phyloP scores from a whole-genome alignment of 2,113 vertebrate species.

The Oxygymnocypris stewartii region DNA sequence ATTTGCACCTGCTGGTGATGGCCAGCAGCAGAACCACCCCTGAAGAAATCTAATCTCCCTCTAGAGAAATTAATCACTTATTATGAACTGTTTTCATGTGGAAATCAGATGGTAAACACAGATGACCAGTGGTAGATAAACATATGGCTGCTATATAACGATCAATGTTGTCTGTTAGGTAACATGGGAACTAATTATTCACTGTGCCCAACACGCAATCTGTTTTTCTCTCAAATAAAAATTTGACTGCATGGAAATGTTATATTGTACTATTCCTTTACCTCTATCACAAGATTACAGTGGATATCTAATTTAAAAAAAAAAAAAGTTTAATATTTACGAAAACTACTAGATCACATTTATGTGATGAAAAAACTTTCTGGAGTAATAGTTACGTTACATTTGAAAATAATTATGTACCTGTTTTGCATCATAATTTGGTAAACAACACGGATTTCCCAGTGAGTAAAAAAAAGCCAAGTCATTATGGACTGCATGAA shows the following conservation, averaged over 20 bases:
- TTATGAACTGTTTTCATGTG: constrained; percentile 19
- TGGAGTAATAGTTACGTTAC: neutral
- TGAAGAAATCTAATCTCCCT: constrained; percentile 20
- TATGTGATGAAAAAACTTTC: neutral
- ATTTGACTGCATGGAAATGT: neutral
- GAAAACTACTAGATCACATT: too few relatives aligned
- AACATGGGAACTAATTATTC: constrained; percentile 15
- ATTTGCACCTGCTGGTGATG: constrained; percentile 42
- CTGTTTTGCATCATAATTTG: neutral
- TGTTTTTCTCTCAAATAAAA: constrained; percentile 12
- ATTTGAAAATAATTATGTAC: neutral
- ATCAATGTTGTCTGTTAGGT: neutral
- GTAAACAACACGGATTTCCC: neutral
- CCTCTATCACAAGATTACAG: neutral
- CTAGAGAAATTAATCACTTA: constrained; percentile 38
- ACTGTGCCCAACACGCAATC: neutral
- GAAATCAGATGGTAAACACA: constrained; percentile 41
- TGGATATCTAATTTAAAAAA: neutral
- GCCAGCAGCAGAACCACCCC: neutral
- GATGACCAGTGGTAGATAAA: constrained; percentile 30
- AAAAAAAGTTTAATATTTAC: neutral
- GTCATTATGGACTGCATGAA: neutral
- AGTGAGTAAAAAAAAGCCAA: neutral
- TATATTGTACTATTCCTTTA: neutral
- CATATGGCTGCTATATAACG: neutral